Evolutionary conservation across 2,113 vertebrate genomes (phyloP).

Genomic region (Erythrolamprus reginae): DNA sequence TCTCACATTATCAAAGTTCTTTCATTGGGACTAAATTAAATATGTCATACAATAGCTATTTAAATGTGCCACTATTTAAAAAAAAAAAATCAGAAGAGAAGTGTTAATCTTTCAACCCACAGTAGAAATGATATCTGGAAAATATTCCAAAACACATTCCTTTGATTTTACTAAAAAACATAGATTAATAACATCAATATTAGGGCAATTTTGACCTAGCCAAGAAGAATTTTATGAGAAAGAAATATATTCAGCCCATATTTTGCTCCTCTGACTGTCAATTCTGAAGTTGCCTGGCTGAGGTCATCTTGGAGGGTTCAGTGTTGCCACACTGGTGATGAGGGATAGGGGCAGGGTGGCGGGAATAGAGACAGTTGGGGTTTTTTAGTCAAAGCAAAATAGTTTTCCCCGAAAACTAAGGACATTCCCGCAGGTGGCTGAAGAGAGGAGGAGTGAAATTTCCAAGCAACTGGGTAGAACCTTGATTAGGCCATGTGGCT

Average conservation of each 20-base stretch:
- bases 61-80: background rate
- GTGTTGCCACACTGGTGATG: too few species aligned
- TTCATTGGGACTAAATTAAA: background rate
- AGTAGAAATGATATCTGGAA: background rate
- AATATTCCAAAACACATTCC: background rate
- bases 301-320: too few species aligned
- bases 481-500: too few species aligned
- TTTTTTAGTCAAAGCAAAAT: too few species aligned
- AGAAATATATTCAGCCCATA: background rate
- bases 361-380: too few species aligned
- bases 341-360: too few species aligned
- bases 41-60: background rate
- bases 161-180: background rate
- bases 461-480: too few species aligned
- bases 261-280: background rate
- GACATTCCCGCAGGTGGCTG: too few species aligned
- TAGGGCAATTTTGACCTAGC: background rate
- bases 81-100: background rate
- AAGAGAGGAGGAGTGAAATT: too few species aligned
- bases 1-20: background rate
- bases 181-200: background rate
- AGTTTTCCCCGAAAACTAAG: too few species aligned
- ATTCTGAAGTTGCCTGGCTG: too few species aligned
- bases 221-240: background rate
- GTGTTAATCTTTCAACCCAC: background rate